Percentiles rank a stretch among this genome's conserved stretches.
These are phyloP conservation scores for Maniola jurtina DNA, from an alignment of 1,140 invertebrate species.

Conservation along the genomic window DNA sequence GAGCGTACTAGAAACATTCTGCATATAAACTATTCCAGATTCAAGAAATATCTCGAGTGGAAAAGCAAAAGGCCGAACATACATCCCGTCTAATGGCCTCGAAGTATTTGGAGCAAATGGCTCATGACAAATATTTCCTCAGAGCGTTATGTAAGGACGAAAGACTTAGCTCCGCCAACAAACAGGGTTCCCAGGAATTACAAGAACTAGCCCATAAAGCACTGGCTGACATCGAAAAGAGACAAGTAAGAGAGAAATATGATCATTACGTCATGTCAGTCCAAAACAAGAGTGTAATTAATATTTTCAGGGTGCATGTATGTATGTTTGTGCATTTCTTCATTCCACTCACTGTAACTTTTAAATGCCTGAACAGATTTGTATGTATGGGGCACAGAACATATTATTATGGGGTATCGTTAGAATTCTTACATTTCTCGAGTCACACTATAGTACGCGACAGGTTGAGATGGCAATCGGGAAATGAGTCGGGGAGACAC, in stretches of 20 bases:
- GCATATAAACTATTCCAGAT: constrained; percentile 36
- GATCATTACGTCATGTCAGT: not conserved
- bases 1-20: too few relatives aligned
- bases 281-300: not conserved
- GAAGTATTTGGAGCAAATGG: constrained; percentile 72
- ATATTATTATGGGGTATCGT: too few relatives aligned
- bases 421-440: too few relatives aligned
- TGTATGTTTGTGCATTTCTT: too few relatives aligned
- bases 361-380: too few relatives aligned
- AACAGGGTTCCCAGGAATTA: constrained; percentile 53
- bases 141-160: constrained; percentile 64
- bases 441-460: too few relatives aligned
- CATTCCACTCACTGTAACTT: too few relatives aligned
- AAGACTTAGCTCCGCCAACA: constrained; percentile 63
- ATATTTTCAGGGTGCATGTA: too few relatives aligned
- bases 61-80: constrained; percentile 60
- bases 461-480: too few relatives aligned
- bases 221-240: constrained; percentile 58
- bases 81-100: constrained; percentile 68
- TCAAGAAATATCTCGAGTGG: constrained; percentile 59
- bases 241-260: constrained; percentile 50
- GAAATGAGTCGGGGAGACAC: too few relatives aligned
- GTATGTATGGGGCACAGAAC: too few relatives aligned
- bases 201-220: constrained; percentile 60
- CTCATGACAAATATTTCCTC: constrained; percentile 70